These are phyloP conservation scores for Clamator glandarius DNA, from an alignment of 2,797 vertebrate species.

Conservation along the genomic window DNA sequence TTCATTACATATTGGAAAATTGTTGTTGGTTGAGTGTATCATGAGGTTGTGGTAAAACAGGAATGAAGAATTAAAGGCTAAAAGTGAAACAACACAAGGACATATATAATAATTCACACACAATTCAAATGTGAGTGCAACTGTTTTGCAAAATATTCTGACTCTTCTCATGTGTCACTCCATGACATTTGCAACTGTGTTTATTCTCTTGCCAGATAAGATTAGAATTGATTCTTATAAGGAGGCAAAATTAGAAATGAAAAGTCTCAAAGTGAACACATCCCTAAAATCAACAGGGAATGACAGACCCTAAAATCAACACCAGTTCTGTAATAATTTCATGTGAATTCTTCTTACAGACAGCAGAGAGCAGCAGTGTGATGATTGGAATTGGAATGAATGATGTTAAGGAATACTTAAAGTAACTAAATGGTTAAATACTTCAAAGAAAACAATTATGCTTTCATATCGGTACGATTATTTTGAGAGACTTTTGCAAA, in stretches of 20 bases:
- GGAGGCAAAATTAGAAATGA: not conserved
- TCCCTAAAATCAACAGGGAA: too few species aligned
- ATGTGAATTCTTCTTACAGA: not conserved
- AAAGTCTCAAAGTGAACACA: not conserved
- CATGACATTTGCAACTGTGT: not conserved
- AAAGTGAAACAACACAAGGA: not conserved
- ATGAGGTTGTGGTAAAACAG: not conserved
- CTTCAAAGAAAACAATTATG: not conserved
- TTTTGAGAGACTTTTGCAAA: not conserved
- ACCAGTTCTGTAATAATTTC: not conserved
- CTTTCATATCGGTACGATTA: not conserved
- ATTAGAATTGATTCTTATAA: not conserved
- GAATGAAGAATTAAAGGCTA: not conserved
- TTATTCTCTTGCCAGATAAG: not conserved
- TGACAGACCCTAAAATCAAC: not conserved
- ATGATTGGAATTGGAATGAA: not conserved
- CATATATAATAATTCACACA: fast-evolving
- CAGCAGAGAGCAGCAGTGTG: slow-evolving; percentile 65
- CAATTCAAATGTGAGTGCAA: not conserved
- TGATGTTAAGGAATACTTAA: not conserved
- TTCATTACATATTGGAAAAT: not conserved
- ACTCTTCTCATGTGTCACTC: not conserved
- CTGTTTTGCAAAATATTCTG: not conserved
- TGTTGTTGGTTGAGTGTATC: not conserved
- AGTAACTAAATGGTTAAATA: not conserved